Base-by-base conservation (phyloP, 2,113 vertebrate species). In the Entelurus aequoreus region DNA sequence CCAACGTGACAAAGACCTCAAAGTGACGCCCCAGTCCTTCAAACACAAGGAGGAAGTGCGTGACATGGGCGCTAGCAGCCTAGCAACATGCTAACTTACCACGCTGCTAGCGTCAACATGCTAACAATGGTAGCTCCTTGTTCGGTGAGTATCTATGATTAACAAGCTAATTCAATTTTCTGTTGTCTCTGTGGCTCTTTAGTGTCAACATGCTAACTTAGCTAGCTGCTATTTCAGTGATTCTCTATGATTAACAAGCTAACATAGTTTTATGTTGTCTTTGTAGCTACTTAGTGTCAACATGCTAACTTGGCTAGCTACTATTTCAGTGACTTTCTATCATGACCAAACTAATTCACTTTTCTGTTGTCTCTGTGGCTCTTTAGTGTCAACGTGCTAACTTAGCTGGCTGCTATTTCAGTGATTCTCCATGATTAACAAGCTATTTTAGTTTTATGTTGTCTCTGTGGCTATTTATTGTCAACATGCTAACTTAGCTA, bases 1-100 rank as follows among this genome's bases (percentile, higher is more conserved):
- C 64, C 60, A 52, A 79, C 60, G 60, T 54, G 74, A 63, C 61
- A 50, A 36, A 15, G 53, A 28, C 60, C 40, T 35, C 76, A 80
- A 85, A 78, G 81, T 84, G 21, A 28, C 21, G 3, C 21, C 21
- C n/a, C 1, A 57, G 8, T 40, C 54, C 15, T 40, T 56, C 54
- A 57, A 44, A 44, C n/a, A 6, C 38, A 19, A 57, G 12, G 1
- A 11, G 10, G 10, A 3, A 12, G 10, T 44, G 9, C 42, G 42
- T 44, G 42, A 44, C 42, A 12, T 11, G 9, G 12, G 3, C 12
- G 2, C 42, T 44, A 12, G 3, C 3, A 11, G 7, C 2, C 40
- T 2, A 42, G 7, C 42, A 44, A 44, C 42, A 12, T 5, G 10
- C 42, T 44, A 11, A 44, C 42, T 44, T 44, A 11, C 9, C 42